These are phyloP conservation scores for Chloroceryle amazona DNA, from an alignment of 2,797 vertebrate species.

Conservation along the genomic window DNA sequence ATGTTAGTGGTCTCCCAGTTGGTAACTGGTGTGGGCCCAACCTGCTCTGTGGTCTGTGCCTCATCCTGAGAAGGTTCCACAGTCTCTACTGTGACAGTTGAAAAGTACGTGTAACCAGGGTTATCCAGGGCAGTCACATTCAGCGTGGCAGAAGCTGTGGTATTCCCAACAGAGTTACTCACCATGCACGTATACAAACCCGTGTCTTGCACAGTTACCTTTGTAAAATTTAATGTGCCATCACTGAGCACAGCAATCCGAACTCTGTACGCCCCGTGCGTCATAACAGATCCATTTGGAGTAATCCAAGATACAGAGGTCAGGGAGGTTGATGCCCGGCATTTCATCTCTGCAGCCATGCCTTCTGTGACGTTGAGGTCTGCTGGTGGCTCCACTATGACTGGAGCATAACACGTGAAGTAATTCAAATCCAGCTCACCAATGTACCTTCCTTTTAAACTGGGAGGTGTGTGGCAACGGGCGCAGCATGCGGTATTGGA, in stretches of 20 bases:
- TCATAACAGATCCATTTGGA: constrained; percentile 98
- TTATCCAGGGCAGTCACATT: constrained; percentile 96
- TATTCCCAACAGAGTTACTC: constrained; percentile 98
- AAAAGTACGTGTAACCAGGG: constrained; percentile 95
- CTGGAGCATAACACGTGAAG: constrained; percentile 98
- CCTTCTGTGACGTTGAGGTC: constrained; percentile 99
- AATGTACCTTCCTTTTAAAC: constrained; percentile 96
- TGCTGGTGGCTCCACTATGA: constrained; percentile 97
- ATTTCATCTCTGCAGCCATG: constrained; percentile 97
- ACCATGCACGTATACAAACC: constrained; percentile 99
- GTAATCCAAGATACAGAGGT: constrained; percentile 99
- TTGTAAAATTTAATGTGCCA: constrained; percentile 98
- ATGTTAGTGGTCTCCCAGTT: constrained; percentile 89
- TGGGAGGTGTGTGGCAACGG: constrained; percentile 92
- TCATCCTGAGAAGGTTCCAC: constrained; percentile 96
- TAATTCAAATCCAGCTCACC: constrained; percentile 98
- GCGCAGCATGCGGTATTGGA: constrained; percentile 98
- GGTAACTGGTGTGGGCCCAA: constrained; percentile 91
- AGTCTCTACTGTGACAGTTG: constrained; percentile 98
- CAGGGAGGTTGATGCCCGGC: constrained; percentile 92
- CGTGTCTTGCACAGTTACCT: constrained; percentile 97
- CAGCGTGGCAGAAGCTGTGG: constrained; percentile 96
- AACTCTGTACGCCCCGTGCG: constrained; percentile 96
- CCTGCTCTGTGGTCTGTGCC: constrained; percentile 91
- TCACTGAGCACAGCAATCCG: constrained; percentile 98